These are phyloP conservation scores for Zosterops pallidus DNA, from an alignment of 2,113 vertebrate genomes.

Conservation along the genomic window DNA sequence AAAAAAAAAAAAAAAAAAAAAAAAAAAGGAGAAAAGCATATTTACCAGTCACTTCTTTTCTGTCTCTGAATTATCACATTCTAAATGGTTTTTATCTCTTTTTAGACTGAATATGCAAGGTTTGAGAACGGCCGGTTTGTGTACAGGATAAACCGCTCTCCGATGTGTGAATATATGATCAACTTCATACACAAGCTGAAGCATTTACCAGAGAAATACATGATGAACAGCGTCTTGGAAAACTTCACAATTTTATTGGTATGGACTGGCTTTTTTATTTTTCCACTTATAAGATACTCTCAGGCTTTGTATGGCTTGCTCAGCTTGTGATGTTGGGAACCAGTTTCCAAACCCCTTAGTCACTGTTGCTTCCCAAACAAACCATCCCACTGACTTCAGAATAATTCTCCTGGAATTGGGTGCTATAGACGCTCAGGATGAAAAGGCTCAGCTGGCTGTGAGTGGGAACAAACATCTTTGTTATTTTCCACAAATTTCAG, in stretches of 20 bases:
- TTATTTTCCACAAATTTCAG: not conserved
- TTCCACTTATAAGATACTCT: not conserved
- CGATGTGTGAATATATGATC: constrained; percentile 99
- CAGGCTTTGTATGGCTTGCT: not conserved
- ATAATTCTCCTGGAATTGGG: not conserved
- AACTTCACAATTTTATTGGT: constrained; percentile 99
- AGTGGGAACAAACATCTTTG: not conserved
- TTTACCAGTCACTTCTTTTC: not conserved
- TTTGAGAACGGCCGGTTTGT: constrained; percentile 98
- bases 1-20: not conserved
- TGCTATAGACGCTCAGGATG: not conserved
- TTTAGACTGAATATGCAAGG: constrained; percentile 95
- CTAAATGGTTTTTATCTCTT: not conserved
- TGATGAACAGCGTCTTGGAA: constrained; percentile 99
- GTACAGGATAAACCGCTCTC: constrained; percentile 97
- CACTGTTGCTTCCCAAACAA: not conserved
- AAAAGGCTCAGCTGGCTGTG: not conserved
- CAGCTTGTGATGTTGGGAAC: not conserved
- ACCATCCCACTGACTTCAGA: not conserved
- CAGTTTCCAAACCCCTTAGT: not conserved
- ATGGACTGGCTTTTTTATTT: constrained; percentile 40
- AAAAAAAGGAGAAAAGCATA: not conserved
- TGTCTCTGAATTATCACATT: not conserved
- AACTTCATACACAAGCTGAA: constrained; percentile 99
- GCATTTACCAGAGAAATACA: constrained; percentile 98